Evolutionary conservation across 2,888 invertebrate species (phyloP).

Genomic region (Enoplolaimus lenunculus): DNA sequence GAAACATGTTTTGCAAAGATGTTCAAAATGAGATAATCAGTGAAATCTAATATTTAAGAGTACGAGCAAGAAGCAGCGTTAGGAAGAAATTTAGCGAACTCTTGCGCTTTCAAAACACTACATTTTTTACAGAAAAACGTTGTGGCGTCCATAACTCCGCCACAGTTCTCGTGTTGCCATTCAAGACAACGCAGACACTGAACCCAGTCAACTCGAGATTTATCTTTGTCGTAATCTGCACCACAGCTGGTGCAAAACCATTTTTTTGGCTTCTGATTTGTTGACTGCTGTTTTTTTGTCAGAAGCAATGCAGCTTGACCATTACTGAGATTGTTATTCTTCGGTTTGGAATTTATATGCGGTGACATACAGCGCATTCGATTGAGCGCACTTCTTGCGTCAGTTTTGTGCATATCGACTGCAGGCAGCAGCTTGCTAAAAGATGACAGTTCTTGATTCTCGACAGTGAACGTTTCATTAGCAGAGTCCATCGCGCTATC

Average conservation of each 20-base stretch:
- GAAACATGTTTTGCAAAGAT: too few species aligned
- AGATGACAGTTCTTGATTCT: too few species aligned
- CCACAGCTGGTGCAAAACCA: background rate
- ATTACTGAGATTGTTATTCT: background rate
- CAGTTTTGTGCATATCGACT: too few species aligned
- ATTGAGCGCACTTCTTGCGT: background rate
- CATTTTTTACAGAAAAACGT: background rate
- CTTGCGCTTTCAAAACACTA: background rate
- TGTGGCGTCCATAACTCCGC: slow-evolving; percentile 2
- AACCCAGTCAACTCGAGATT: slow-evolving; percentile 4
- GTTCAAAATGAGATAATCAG: too few species aligned
- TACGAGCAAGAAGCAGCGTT: too few species aligned
- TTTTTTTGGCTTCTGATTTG: background rate
- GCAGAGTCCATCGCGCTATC: too few species aligned
- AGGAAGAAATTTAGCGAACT: background rate
- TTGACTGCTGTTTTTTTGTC: background rate
- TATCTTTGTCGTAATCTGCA: background rate
- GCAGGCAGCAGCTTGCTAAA: too few species aligned
- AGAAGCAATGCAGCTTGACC: too few species aligned
- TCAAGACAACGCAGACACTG: background rate
- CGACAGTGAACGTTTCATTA: too few species aligned
- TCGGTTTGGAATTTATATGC: background rate
- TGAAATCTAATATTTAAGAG: too few species aligned
- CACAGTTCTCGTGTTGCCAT: slow-evolving; percentile 11
- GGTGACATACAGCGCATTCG: background rate